Percentiles rank a stretch among this genome's conserved stretches.
phyloP scores from a whole-genome alignment of 2,797 vertebrate genomes.

The Prunella strophiata region DNA sequence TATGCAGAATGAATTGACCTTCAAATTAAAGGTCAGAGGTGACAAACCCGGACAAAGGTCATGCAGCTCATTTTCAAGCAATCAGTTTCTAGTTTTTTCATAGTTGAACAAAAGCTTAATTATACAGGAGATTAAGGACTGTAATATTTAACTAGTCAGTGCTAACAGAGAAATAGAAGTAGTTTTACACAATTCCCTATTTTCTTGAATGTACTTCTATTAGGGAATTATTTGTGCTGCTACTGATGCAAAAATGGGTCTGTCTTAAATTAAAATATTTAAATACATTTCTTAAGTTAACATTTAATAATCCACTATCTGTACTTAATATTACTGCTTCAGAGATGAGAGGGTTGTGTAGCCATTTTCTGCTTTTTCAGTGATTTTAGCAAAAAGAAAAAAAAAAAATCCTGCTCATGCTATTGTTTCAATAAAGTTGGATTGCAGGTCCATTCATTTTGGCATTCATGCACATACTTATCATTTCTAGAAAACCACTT shows the following conservation, averaged over 20 bases:
- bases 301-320: neutral
- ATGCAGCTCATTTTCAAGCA: conserved; percentile 78
- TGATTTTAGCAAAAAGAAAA: neutral
- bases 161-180: conserved; percentile 13
- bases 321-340: neutral
- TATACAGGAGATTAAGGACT: conserved; percentile 66
- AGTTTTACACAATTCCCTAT: conserved; percentile 2
- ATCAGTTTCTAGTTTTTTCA: conserved; percentile 75
- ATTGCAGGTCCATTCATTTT: neutral
- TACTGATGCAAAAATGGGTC: neutral
- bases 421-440: neutral
- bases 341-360: neutral
- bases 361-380: neutral
- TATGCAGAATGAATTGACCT: conserved; percentile 68
- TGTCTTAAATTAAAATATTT: neutral
- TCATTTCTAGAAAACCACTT: neutral
- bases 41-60: conserved; percentile 78
- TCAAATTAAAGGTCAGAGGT: conserved; percentile 84
- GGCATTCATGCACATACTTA: neutral
- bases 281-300: neutral
- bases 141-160: conserved; percentile 54
- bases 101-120: conserved; percentile 79
- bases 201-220: neutral
- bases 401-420: neutral
- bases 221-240: neutral